phyloP scores from a whole-genome alignment of 2,113 vertebrate genomes.

The Chaetura pelagica region DNA sequence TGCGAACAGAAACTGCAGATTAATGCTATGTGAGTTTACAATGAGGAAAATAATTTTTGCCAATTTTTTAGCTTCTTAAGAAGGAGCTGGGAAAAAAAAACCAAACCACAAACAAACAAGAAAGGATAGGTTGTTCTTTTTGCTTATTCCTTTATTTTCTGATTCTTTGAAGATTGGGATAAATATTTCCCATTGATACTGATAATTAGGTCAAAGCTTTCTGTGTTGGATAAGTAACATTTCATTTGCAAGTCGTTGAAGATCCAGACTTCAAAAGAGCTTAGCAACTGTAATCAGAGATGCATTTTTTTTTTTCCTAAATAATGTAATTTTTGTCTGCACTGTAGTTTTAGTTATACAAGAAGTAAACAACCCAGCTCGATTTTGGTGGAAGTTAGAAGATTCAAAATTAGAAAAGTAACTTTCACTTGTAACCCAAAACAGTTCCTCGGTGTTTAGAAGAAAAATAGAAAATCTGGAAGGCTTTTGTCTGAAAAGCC shows the following conservation, averaged over 20 bases:
- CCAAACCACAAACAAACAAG: too few relatives aligned
- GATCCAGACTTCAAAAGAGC: neutral
- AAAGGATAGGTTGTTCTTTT: neutral
- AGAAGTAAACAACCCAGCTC: neutral
- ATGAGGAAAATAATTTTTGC: neutral
- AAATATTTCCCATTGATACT: neutral
- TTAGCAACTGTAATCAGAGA: neutral
- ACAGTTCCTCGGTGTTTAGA: neutral
- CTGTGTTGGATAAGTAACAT: neutral
- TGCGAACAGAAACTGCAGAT: neutral
- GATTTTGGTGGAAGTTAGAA: neutral
- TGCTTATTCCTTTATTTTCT: neutral
- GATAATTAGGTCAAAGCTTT: neutral
- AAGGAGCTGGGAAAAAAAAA: neutral
- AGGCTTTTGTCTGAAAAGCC: neutral
- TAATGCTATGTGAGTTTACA: neutral
- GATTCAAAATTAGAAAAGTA: neutral
- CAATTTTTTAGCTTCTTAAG: neutral
- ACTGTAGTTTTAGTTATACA: neutral
- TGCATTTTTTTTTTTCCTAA: accelerated
- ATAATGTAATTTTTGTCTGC: neutral
- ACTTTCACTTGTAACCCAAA: neutral
- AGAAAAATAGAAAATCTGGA: neutral
- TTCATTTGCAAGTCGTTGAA: neutral
- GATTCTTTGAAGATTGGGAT: neutral